A percentile compares a stretch with the other conserved stretches of the same genome.
Conservation (phyloP, 2,888 invertebrate genomes). For the Leptopilina drosophilae region DNA sequence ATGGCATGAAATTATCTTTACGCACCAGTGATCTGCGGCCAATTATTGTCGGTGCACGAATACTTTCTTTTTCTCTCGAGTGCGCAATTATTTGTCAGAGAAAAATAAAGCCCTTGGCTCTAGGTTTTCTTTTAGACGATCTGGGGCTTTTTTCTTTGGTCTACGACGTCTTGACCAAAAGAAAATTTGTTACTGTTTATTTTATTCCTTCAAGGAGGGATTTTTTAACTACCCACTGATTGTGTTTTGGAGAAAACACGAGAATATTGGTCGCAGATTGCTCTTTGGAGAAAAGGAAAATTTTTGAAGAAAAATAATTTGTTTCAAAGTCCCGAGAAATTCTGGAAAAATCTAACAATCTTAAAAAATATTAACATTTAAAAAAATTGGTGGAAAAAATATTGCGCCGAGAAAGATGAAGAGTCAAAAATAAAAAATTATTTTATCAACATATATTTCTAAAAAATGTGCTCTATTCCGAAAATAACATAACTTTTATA, state of each 20-base stretch:
- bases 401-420: too few species aligned
- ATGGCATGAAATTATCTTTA: slow-evolving; percentile 44
- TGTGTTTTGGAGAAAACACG: background rate
- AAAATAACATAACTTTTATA: too few species aligned
- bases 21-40: slow-evolving; percentile 25
- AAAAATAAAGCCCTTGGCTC: slow-evolving; percentile 14
- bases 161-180: background rate
- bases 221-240: background rate
- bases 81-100: slow-evolving; percentile 25
- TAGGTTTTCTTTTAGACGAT: background rate
- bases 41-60: slow-evolving; percentile 27
- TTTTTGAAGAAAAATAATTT: background rate
- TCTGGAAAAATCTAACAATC: too few species aligned
- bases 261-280: background rate
- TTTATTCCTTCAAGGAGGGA: background rate
- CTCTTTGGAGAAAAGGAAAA: background rate
- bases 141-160: background rate
- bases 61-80: slow-evolving; percentile 25
- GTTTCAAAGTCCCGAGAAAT: too few species aligned
- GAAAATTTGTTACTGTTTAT: background rate
- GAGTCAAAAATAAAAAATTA: too few species aligned
- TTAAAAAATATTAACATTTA: too few species aligned
- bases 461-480: too few species aligned
- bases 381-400: too few species aligned
- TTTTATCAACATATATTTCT: too few species aligned